Percentiles rank a stretch among this genome's conserved stretches.
phyloP scores from a whole-genome alignment of 1,140 invertebrate species.

The Drosophila auraria region DNA sequence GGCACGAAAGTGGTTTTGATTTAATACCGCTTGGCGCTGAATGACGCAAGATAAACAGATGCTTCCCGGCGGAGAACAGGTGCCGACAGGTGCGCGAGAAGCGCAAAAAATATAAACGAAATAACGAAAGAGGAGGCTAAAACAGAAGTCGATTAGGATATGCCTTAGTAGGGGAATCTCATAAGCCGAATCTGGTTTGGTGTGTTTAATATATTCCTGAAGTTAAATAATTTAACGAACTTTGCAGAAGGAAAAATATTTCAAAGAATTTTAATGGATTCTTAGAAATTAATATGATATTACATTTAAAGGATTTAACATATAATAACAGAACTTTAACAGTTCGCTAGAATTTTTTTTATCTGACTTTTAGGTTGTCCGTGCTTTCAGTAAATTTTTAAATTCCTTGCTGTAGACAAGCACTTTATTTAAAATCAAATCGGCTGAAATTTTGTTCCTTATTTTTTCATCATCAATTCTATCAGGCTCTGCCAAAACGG shows the following conservation, averaged over 20 bases:
- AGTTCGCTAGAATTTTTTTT: neutral
- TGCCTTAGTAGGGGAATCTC: conserved; percentile 14
- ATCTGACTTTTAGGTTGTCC: no score
- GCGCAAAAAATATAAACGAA: conserved; percentile 24
- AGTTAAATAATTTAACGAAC: neutral
- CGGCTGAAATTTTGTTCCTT: neutral
- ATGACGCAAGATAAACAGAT: conserved; percentile 76
- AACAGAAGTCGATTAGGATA: conserved; percentile 41
- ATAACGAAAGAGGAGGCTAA: conserved; percentile 40
- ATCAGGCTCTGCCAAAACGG: conserved; percentile 16
- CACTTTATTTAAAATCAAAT: neutral
- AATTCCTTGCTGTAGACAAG: neutral
- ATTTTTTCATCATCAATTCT: neutral
- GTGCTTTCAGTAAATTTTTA: neutral
- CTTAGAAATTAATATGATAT: no score
- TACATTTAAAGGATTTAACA: no score
- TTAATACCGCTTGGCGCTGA: conserved; percentile 66
- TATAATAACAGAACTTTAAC: no score
- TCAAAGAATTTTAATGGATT: no score
- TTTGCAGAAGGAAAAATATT: neutral
- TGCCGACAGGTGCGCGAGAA: conserved; percentile 67
- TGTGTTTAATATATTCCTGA: neutral
- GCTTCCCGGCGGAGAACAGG: conserved; percentile 56
- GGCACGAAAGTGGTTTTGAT: conserved; percentile 79
- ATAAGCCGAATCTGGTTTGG: neutral